Percentiles rank a stretch among this genome's conserved stretches.
These are phyloP conservation scores for Acholoe squamosa DNA, from an alignment of 2,888 invertebrate species.

Conservation along the genomic window DNA sequence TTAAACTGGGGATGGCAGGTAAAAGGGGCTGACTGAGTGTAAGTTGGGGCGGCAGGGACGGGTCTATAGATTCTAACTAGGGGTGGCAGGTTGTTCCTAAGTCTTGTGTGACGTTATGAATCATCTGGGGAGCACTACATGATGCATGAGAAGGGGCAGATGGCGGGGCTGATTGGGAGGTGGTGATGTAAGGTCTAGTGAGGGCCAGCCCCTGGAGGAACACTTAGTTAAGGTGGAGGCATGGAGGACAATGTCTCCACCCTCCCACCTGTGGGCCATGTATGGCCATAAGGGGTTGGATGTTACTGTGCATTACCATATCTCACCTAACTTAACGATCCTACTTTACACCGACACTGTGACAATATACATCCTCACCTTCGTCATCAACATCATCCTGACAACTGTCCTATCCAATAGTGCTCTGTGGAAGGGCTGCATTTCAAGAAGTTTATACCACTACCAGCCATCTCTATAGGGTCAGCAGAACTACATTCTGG, in stretches of 20 bases:
- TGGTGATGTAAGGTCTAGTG: conserved; percentile 24
- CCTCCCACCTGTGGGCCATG: too few species aligned
- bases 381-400: neutral
- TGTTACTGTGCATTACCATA: neutral
- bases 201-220: conserved; percentile 5
- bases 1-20: conserved; percentile 11
- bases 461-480: too few species aligned
- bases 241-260: neutral
- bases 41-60: neutral
- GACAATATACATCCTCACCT: neutral
- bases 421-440: too few species aligned
- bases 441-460: too few species aligned
- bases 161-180: neutral
- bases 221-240: neutral
- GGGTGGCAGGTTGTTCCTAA: neutral
- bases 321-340: neutral
- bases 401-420: too few species aligned
- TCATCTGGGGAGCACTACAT: conserved; percentile 14
- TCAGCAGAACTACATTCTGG: too few species aligned
- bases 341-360: neutral
- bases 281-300: neutral
- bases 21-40: neutral
- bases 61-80: conserved; percentile 8
- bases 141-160: conserved; percentile 12
- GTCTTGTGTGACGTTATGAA: neutral